phyloP scores from a whole-genome alignment of 2,888 invertebrate species.

The Mimumesa dahlbomi region DNA sequence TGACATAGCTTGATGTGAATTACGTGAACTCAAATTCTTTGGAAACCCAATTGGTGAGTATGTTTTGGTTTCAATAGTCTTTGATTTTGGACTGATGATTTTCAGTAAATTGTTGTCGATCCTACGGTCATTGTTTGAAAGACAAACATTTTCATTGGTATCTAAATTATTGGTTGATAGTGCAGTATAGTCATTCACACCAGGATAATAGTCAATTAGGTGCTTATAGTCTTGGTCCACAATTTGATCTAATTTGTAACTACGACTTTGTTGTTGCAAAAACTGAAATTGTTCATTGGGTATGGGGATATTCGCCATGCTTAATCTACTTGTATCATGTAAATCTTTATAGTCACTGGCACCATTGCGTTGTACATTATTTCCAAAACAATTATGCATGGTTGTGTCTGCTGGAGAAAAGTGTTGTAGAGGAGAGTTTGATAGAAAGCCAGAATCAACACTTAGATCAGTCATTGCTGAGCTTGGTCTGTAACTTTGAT shows the following conservation, averaged over 20 bases:
- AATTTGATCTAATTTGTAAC: slow-evolving; percentile 70
- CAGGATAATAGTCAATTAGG: slow-evolving; percentile 67
- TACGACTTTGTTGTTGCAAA: slow-evolving; percentile 61
- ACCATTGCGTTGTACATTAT: slow-evolving; percentile 68
- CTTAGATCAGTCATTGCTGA: slow-evolving; percentile 76
- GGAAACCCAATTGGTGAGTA: slow-evolving; percentile 75
- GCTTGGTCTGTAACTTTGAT: slow-evolving; percentile 69
- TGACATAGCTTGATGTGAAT: slow-evolving; percentile 64
- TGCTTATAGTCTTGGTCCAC: slow-evolving; percentile 73
- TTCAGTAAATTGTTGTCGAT: slow-evolving; percentile 73
- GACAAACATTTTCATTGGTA: slow-evolving; percentile 64
- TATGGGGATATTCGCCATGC: slow-evolving; percentile 60
- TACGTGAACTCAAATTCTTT: slow-evolving; percentile 65
- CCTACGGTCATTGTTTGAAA: slow-evolving; percentile 66
- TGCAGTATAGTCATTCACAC: slow-evolving; percentile 66
- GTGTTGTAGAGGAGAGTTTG: slow-evolving; percentile 76
- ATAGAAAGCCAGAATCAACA: slow-evolving; percentile 74
- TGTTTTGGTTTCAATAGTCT: slow-evolving; percentile 59
- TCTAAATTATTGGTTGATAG: slow-evolving; percentile 62
- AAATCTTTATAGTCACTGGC: slow-evolving; percentile 73
- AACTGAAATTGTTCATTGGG: slow-evolving; percentile 69
- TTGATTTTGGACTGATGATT: slow-evolving; percentile 68
- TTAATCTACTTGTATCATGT: slow-evolving; percentile 67
- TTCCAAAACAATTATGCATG: slow-evolving; percentile 71
- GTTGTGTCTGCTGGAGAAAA: slow-evolving; percentile 74